Conservation (phyloP, 2,113 vertebrate species). For the Tachysurus fulvidraco region DNA sequence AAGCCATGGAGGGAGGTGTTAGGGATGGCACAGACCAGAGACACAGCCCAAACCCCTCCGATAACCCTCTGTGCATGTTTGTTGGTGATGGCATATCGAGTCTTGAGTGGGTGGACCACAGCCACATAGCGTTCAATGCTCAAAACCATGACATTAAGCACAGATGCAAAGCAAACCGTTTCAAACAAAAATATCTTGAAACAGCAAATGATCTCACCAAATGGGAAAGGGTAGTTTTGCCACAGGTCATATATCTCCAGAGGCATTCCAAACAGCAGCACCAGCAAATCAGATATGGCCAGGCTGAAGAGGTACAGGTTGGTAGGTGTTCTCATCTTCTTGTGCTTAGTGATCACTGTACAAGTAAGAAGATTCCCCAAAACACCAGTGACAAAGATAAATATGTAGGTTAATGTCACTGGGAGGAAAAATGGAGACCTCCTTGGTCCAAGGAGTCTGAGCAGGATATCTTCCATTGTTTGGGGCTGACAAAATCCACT, state of each 20-base stretch:
- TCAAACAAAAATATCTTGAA: slow-evolving; percentile 79
- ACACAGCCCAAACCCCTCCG: slow-evolving; percentile 65
- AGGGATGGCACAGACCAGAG: slow-evolving; percentile 73
- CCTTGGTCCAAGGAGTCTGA: slow-evolving; percentile 71
- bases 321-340: slow-evolving; percentile 77
- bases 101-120: slow-evolving; percentile 76
- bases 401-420: slow-evolving; percentile 68
- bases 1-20: slow-evolving; percentile 77
- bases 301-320: slow-evolving; percentile 78
- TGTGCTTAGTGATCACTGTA: slow-evolving; percentile 73
- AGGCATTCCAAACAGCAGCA: slow-evolving; percentile 77
- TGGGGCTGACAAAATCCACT: slow-evolving; percentile 46
- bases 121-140: slow-evolving; percentile 78
- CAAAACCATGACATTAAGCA: slow-evolving; percentile 76
- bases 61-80: slow-evolving; percentile 73
- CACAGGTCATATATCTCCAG: slow-evolving; percentile 78
- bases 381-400: slow-evolving; percentile 75
- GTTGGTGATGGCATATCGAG: slow-evolving; percentile 73
- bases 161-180: slow-evolving; percentile 77
- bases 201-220: slow-evolving; percentile 73
- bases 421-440: slow-evolving; percentile 74
- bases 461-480: slow-evolving; percentile 64
- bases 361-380: slow-evolving; percentile 77
- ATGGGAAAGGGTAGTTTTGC: slow-evolving; percentile 79
- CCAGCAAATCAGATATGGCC: slow-evolving; percentile 72